Evolutionary conservation across 2,797 vertebrate species (phyloP).

Genomic region (Pipistrellus nathusii): DNA sequence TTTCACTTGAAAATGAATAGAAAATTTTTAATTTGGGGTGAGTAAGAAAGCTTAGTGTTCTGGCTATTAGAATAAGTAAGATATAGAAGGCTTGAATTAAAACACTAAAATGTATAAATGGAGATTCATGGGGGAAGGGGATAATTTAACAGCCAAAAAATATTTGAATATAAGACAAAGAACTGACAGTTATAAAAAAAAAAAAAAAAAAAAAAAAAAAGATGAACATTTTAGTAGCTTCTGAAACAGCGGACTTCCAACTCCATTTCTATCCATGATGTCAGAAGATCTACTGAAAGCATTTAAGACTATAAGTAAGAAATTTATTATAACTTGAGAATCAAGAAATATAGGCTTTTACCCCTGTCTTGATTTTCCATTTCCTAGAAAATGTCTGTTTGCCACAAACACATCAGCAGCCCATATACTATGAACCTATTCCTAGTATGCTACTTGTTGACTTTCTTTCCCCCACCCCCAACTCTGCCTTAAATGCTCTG

Average conservation of each 20-base stretch:
- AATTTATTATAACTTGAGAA: neutral
- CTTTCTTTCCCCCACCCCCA: neutral
- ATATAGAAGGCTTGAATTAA: neutral
- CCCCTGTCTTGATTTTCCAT: neutral
- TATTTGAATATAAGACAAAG: neutral
- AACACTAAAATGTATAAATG: neutral
- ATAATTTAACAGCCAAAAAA: neutral
- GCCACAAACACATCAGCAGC: neutral
- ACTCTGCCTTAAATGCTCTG: neutral
- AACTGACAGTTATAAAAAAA: neutral
- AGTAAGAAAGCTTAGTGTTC: neutral
- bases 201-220: neutral
- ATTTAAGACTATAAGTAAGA: neutral
- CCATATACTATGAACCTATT: neutral
- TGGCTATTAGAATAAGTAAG: neutral
- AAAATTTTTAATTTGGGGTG: neutral
- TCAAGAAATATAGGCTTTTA: neutral
- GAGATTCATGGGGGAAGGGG: neutral
- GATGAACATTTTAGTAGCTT: neutral
- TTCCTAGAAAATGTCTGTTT: neutral
- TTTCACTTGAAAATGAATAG: neutral
- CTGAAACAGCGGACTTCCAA: neutral
- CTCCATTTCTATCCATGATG: neutral
- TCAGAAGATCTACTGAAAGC: neutral
- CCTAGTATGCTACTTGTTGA: neutral